Evolutionary conservation across 2,113 vertebrate genomes (phyloP), one percentile per base, ranked within the genome.

Genomic region (human (Homo sapiens)): DNA sequence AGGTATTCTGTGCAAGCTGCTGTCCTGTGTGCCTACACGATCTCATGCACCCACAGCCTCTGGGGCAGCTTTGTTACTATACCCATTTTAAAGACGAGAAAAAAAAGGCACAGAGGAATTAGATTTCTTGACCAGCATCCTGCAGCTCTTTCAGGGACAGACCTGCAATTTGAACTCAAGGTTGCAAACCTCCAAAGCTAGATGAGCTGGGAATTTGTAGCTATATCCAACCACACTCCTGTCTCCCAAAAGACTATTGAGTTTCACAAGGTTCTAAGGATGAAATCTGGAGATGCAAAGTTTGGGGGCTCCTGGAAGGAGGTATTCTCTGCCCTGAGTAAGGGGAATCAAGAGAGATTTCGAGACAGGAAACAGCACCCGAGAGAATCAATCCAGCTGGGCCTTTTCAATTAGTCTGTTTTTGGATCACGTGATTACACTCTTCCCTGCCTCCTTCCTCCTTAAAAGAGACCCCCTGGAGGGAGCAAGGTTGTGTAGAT

Each of bases 11-110:
- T 20, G 57, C 70, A 40, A 66, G 40, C 40, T 59, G 27, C 45
- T 10, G 0, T 57, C 23, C 61, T 25, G 1, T 30, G 7, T 64
- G 22, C 43, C 35, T 1, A 17, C 2, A 2, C 0, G 25, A 57
- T 8, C 66, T 40, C 52, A 2, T 0, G 13, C 27, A 32, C 38
- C 17, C 75, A 14, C 8, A 17, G 92, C 5, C 48, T 55, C 23
- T 2, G 27, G 13, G 20, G 13, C 8, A 32, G 13, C 30, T 78
- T 68, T 30, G 1, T 64, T 13, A 9, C 12, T 23, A 2, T 4
- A 0, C 7, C 40, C 20, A 22, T 40, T 80, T 93, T 48, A 93
- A 68, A 68, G 45, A 75, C 3, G 27, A 83, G 20, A 59, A 59
- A 45, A 50, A n/a, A 40, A 50, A 82, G 40, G 66, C 57, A 8